These are phyloP conservation scores for Camponotus fellah DNA, from an alignment of 2,888 invertebrate species.

Conservation along the genomic window DNA sequence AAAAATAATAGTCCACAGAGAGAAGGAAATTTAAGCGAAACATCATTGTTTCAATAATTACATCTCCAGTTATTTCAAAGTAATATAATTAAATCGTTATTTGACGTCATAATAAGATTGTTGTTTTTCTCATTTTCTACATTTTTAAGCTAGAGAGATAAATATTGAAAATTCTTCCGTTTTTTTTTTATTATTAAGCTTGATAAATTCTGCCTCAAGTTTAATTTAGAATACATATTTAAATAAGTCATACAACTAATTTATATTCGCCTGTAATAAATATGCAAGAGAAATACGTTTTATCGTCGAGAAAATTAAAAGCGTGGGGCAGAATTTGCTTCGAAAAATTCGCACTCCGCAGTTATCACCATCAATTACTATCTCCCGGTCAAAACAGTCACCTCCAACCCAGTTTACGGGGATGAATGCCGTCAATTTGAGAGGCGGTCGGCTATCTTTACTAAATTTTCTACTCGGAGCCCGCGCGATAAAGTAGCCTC, in stretches of 20 bases:
- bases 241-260: too few species aligned
- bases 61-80: slow-evolving; percentile 22
- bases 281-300: not conserved
- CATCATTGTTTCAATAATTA: slow-evolving; percentile 38
- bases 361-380: slow-evolving; percentile 30
- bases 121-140: not conserved
- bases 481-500: slow-evolving; percentile 73
- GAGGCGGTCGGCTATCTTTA: slow-evolving; percentile 69
- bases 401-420: slow-evolving; percentile 20
- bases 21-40: slow-evolving; percentile 30
- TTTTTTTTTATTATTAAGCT: not conserved
- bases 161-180: not conserved
- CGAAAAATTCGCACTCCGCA: not conserved
- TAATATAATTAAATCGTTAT: slow-evolving; percentile 21
- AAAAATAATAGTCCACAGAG: slow-evolving; percentile 38
- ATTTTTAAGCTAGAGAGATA: not conserved
- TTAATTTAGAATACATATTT: not conserved
- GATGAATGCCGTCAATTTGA: slow-evolving; percentile 39
- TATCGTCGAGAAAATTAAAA: not conserved
- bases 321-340: not conserved
- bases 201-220: not conserved
- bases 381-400: not conserved
- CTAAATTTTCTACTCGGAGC: slow-evolving; percentile 75
- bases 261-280: not conserved
- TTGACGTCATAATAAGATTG: not conserved